Evolutionary conservation across 2,113 vertebrate species (phyloP).

Genomic region (Heliornis fulica): DNA sequence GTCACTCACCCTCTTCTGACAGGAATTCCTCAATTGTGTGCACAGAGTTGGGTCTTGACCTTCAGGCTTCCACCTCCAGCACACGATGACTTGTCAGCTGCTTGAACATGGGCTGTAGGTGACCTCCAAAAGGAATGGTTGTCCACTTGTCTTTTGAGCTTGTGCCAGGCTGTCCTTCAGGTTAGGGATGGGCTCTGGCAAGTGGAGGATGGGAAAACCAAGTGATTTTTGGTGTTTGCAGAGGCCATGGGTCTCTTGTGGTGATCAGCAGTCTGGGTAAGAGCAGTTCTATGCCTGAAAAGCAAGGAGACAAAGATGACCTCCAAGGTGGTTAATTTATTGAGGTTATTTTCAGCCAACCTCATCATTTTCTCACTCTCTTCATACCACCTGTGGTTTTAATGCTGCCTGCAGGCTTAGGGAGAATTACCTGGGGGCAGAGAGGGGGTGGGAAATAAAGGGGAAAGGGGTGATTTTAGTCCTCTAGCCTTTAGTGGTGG

Average conservation of each 20-base stretch:
- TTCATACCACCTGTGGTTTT: background rate
- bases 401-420: background rate
- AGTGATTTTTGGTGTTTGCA: background rate
- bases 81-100: background rate
- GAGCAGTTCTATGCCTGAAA: background rate
- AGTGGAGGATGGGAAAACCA: background rate
- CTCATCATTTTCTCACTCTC: background rate
- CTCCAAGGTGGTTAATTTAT: background rate
- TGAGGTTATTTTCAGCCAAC: background rate
- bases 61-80: background rate
- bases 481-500: background rate
- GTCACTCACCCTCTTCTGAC: background rate
- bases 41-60: background rate
- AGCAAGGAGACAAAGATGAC: background rate
- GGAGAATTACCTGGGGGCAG: background rate
- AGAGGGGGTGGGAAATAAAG: background rate
- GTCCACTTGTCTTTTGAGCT: background rate
- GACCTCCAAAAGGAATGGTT: too few species aligned
- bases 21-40: background rate
- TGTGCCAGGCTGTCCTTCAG: background rate
- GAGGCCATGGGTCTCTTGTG: fast-evolving
- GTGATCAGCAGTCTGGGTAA: background rate
- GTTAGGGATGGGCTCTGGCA: background rate
- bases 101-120: fast-evolving
- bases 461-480: background rate